Evolutionary conservation across 2,888 invertebrate species (phyloP), one percentile per base, ranked within the genome.

Genomic region (Charanyca ferruginea): DNA sequence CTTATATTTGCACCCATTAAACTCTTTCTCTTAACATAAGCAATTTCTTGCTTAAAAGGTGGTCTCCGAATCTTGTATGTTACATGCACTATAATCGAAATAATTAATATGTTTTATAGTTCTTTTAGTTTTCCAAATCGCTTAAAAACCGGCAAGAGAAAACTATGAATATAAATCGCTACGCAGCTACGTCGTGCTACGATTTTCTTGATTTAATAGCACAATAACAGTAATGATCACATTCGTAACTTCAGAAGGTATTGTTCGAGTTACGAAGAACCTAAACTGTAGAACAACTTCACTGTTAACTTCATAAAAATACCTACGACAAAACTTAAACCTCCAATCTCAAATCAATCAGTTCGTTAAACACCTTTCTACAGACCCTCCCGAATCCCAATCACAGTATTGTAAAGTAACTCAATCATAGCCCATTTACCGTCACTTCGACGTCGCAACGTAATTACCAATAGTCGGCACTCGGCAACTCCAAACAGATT

Each of bases 401-500:
- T 78, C 54, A 55, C 45, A 62, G 74, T 61, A 67, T 73, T 66
- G 67, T 68, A 67, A 63, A 75, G 62, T 63, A 67, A 62, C 70
- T 80, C 67, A 78, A 80, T 78, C 75, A 61, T 35, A 81, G 53
- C 58, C 66, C 77, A 79, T 79, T 79, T 76, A 49, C 69, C 49
- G 68, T 49, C 61, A 55, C 59, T 78, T 65, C 74, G 68, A 60
- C 69, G 59, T 78, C 74, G 67, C 77, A 69, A 65, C 70, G 48
- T 74, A 80, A 82, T 82, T 75, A 83, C 72, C 63, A 61, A 66
- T 74, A 79, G 70, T 67, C 54, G 73, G 60, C 48, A 66, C 54
- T 73, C 55, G 71, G 67, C 44, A 80, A 80, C 73, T 77, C 70
- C 61, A 70, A 83, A 78, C 81, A 83, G 84, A 83, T 84, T 84